These are phyloP conservation scores for Myioborus melanocephalus DNA, from an alignment of 2,797 vertebrate species.

Conservation along the genomic window DNA sequence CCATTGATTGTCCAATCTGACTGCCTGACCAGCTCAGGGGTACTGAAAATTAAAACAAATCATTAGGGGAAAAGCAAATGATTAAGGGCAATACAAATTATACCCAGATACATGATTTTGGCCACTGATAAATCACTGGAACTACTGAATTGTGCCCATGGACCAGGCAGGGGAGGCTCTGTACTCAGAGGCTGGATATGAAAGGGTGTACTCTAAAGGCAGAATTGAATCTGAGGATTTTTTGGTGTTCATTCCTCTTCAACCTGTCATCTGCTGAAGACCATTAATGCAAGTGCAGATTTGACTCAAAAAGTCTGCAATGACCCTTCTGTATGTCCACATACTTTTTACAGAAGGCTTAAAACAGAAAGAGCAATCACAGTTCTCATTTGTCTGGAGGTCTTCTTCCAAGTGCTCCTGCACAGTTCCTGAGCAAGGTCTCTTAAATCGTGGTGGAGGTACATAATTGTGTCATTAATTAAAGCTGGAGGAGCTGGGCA, in stretches of 20 bases:
- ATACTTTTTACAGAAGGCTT: not conserved
- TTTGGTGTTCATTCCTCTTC: not conserved
- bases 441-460: not conserved
- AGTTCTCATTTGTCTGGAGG: not conserved
- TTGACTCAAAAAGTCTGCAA: not conserved
- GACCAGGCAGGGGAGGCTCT: not conserved
- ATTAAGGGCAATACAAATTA: not conserved
- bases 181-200: not conserved
- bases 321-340: not conserved
- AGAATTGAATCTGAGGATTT: not conserved
- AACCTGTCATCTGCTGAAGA: not conserved
- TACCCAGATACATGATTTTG: not conserved
- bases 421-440: not conserved
- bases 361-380: not conserved
- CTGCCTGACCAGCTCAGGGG: not conserved
- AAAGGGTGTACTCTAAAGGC: not conserved
- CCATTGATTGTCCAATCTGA: fast-evolving
- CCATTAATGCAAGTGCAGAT: not conserved
- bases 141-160: not conserved
- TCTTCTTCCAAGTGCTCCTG: not conserved
- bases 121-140: not conserved
- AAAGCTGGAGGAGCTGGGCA: not conserved
- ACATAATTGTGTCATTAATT: not conserved
- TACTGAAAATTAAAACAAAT: not conserved
- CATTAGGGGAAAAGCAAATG: not conserved